A percentile compares a stretch with the other conserved stretches of the same genome.
These are phyloP conservation scores for Timema podura DNA, from an alignment of 2,888 invertebrate genomes.

Conservation along the genomic window DNA sequence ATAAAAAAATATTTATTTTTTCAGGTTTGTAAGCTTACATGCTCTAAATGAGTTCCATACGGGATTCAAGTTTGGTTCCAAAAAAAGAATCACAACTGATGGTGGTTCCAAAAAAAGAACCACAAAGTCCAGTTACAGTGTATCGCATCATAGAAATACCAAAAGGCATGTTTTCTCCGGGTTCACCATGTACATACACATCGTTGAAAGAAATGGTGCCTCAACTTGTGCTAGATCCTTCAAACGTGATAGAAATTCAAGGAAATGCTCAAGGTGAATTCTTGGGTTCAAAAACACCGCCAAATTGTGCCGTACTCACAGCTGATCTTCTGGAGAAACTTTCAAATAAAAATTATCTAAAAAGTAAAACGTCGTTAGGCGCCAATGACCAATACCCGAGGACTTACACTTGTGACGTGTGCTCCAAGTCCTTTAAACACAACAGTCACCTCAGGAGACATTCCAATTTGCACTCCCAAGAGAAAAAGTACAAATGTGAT, in stretches of 20 bases:
- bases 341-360: neutral
- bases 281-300: neutral
- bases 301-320: neutral
- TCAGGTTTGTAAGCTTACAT: too few relatives aligned
- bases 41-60: too few relatives aligned
- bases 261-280: neutral
- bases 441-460: constrained; percentile 34
- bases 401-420: too few relatives aligned
- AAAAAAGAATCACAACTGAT: too few relatives aligned
- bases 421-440: constrained; percentile 32
- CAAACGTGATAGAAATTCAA: neutral
- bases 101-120: too few relatives aligned
- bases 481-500: constrained; percentile 42
- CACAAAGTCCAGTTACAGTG: too few relatives aligned
- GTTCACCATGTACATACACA: neutral
- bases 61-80: too few relatives aligned
- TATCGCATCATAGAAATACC: too few relatives aligned
- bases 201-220: neutral
- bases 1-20: too few relatives aligned
- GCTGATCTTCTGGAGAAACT: neutral
- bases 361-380: neutral
- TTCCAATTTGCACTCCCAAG: constrained; percentile 35
- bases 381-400: too few relatives aligned
- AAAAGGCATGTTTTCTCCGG: too few relatives aligned
- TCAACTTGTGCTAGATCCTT: neutral